Conservation (phyloP, 1,140 invertebrate species). For the Asobara japonica region DNA sequence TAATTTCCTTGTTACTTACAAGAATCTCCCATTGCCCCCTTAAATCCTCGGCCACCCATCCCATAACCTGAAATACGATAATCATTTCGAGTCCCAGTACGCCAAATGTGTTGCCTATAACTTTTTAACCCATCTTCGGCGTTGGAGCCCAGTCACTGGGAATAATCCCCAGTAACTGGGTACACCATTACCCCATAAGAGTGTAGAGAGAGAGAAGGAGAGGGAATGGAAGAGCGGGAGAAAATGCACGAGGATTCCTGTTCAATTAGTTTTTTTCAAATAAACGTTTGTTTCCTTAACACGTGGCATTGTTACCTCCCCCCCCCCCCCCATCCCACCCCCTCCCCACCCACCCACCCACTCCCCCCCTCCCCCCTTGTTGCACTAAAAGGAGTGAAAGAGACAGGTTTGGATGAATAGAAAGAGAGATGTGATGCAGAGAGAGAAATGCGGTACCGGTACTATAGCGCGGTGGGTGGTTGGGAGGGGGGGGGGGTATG, state of each 20-base stretch:
- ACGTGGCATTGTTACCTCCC: conserved; percentile 48
- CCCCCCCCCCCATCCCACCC: conserved; percentile 31
- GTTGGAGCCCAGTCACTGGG: conserved; percentile 18
- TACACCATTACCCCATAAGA: not conserved
- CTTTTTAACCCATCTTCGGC: conserved; percentile 24
- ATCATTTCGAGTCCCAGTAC: not conserved
- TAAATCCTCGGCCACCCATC: too few species aligned
- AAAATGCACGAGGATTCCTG: conserved; percentile 57
- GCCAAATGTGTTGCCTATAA: not conserved
- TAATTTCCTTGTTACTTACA: too few species aligned
- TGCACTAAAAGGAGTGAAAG: conserved; percentile 23
- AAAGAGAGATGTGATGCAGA: conserved; percentile 14
- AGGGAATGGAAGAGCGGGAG: conserved; percentile 13
- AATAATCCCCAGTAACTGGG: conserved; percentile 29
- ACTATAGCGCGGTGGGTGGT: too few species aligned
- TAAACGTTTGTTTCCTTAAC: conserved; percentile 69
- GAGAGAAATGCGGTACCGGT: too few species aligned
- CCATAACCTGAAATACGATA: not conserved
- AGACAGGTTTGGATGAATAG: not conserved
- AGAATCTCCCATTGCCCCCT: too few species aligned
- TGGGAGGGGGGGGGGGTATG: too few species aligned
- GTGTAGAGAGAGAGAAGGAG: not conserved
- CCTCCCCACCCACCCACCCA: conserved; percentile 21
- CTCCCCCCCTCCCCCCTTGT: conserved; percentile 29
- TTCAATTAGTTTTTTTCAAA: conserved; percentile 68